Conservation (phyloP, 2,888 invertebrate genomes). For the Drepana falcataria region DNA sequence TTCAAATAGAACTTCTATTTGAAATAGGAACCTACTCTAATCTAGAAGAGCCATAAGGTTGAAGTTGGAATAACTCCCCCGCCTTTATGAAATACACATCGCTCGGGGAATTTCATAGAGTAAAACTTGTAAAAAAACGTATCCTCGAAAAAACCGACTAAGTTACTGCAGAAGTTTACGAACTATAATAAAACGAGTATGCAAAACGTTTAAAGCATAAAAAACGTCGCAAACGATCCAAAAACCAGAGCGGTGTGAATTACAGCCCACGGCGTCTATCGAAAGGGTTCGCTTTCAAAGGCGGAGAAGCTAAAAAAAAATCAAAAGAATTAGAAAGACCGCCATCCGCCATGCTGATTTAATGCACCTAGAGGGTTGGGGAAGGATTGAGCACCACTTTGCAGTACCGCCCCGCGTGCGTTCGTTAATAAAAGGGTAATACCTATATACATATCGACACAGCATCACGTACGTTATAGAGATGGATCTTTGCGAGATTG, state of each 20-base stretch:
- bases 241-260: constrained; percentile 60
- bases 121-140: too few relatives aligned
- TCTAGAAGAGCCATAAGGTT: too few relatives aligned
- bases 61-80: too few relatives aligned
- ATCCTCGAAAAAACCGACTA: too few relatives aligned
- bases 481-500: constrained; percentile 19
- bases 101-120: too few relatives aligned
- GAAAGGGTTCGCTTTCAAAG: constrained; percentile 70
- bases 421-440: constrained; percentile 48
- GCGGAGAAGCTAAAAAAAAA: constrained; percentile 49
- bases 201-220: too few relatives aligned
- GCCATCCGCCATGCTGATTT: constrained; percentile 71
- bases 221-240: constrained; percentile 4
- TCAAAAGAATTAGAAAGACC: constrained; percentile 51
- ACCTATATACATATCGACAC: constrained; percentile 48
- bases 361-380: constrained; percentile 63
- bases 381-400: constrained; percentile 69
- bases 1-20: too few relatives aligned
- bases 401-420: constrained; percentile 63
- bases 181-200: too few relatives aligned
- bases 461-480: constrained; percentile 25
- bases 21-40: too few relatives aligned
- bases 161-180: too few relatives aligned
- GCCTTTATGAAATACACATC: too few relatives aligned
- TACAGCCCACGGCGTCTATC: constrained; percentile 54